Evolutionary conservation across 2,113 vertebrate species (phyloP).

Genomic region (Arvicanthis niloticus): DNA sequence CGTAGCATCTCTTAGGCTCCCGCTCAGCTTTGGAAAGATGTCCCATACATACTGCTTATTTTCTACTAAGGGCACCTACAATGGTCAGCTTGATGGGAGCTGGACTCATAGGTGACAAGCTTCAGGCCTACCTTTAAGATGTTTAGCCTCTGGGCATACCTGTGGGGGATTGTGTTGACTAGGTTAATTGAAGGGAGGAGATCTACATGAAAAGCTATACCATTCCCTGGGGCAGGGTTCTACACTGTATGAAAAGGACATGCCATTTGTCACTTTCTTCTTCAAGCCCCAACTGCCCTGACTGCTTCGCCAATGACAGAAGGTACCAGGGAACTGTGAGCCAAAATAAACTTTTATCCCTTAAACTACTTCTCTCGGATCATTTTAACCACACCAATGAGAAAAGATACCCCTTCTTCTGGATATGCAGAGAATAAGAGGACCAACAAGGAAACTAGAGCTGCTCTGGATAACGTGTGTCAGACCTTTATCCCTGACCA

Average conservation of each 20-base stretch:
- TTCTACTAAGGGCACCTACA: neutral
- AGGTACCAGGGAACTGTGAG: no score
- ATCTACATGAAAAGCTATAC: no score
- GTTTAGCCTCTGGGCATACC: neutral
- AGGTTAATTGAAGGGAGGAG: neutral
- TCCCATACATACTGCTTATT: neutral
- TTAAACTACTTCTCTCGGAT: neutral
- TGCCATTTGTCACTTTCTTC: neutral
- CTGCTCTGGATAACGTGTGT: rapidly evolving
- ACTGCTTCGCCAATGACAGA: no score
- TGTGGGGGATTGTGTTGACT: neutral
- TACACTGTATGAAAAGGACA: no score
- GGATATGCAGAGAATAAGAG: neutral
- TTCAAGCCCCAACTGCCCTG: neutral
- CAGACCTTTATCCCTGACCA: neutral
- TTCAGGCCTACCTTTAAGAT: neutral
- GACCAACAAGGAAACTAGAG: neutral
- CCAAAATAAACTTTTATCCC: neutral
- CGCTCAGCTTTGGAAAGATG: neutral
- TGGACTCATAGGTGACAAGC: neutral
- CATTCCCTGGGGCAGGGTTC: neutral
- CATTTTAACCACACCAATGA: neutral
- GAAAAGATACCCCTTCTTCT: neutral
- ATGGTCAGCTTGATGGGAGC: neutral
- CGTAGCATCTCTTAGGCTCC: neutral